phyloP scores from a whole-genome alignment of 2,888 invertebrate genomes.

The Caenorhabditis sp. region DNA sequence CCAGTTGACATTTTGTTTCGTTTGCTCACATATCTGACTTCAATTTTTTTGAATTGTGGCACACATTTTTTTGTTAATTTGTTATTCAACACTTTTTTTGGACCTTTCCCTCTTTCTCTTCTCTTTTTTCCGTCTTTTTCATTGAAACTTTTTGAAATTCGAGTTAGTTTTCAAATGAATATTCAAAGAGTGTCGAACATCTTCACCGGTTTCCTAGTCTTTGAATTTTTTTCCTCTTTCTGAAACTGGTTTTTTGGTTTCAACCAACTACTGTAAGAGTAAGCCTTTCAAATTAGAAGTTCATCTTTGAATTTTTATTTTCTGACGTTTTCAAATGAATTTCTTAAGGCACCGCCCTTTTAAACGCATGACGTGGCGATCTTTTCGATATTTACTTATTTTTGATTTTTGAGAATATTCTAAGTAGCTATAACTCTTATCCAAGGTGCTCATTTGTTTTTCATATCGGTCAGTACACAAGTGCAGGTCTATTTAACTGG shows the following conservation, averaged over 20 bases:
- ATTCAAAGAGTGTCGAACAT: conserved; percentile 37
- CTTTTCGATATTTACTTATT: no score
- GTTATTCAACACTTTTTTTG: conserved; percentile 47
- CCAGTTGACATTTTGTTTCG: conserved; percentile 14
- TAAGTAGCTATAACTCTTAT: no score
- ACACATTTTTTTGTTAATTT: conserved; percentile 33
- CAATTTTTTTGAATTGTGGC: conserved; percentile 9
- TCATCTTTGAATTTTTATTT: no score
- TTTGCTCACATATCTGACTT: conserved; percentile 16
- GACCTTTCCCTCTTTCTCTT: conserved; percentile 16
- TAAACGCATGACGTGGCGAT: no score
- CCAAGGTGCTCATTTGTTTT: no score
- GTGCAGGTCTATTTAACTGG: not conserved
- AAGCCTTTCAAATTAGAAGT: no score
- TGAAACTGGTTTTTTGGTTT: not conserved
- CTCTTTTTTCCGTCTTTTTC: conserved; percentile 27
- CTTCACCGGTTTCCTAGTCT: not conserved
- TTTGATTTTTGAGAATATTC: no score
- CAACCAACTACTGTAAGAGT: not conserved
- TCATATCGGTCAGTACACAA: not conserved
- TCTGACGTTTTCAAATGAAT: no score
- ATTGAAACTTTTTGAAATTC: conserved; percentile 43
- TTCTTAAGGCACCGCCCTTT: no score
- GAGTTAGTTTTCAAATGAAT: conserved; percentile 31
- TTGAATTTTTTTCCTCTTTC: not conserved